These are phyloP conservation scores for Ciconia maguari DNA, from an alignment of 2,113 vertebrate genomes.

Conservation along the genomic window DNA sequence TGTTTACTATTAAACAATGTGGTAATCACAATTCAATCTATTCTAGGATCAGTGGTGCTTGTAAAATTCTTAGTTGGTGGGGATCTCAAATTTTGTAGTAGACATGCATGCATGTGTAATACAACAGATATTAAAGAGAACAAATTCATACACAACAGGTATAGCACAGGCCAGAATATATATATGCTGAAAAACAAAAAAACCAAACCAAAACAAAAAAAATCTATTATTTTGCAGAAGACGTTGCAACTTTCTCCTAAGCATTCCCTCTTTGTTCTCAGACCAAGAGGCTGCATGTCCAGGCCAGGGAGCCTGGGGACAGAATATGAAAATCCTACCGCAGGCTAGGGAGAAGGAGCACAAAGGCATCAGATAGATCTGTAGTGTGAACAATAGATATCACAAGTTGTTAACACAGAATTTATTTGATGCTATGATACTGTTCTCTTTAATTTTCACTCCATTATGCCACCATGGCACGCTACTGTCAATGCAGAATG, in stretches of 20 bases:
- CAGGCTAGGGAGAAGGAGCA: neutral
- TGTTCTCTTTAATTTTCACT: neutral
- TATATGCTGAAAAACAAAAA: neutral
- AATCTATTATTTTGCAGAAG: neutral
- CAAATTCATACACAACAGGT: neutral
- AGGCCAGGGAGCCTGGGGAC: neutral
- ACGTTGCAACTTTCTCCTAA: neutral
- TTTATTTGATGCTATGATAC: neutral
- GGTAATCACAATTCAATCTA: neutral
- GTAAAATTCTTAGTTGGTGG: neutral
- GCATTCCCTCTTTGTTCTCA: neutral
- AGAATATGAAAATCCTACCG: neutral
- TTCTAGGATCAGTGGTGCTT: neutral
- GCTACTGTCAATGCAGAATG: neutral
- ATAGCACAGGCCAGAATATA: neutral
- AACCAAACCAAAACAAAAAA: neutral
- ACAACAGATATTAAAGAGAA: neutral
- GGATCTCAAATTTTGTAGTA: neutral
- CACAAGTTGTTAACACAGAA: neutral
- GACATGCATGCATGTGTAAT: rapidly evolving
- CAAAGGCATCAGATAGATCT: neutral
- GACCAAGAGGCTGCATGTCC: neutral
- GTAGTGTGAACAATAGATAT: neutral
- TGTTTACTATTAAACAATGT: neutral
- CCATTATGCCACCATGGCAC: neutral